A percentile compares a stretch with the other conserved stretches of the same genome.
phyloP scores from a whole-genome alignment of 2,888 invertebrate genomes.

The Minunthozetes semirufus region DNA sequence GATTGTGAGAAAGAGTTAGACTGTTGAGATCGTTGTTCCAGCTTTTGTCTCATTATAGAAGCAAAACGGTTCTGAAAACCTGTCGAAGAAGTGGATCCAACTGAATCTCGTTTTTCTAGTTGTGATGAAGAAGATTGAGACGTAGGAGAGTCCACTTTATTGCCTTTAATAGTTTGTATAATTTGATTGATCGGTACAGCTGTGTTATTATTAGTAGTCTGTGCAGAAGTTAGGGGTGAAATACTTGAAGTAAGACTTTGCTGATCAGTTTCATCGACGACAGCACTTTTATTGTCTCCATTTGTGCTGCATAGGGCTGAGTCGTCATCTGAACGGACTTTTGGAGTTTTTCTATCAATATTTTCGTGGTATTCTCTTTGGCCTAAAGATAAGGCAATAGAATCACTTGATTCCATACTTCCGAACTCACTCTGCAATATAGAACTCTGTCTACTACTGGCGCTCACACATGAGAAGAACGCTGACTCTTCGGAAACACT shows the following conservation, averaged over 20 bases:
- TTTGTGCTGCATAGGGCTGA: conserved; percentile 32
- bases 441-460: conserved; percentile 40
- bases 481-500: conserved; percentile 42
- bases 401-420: conserved; percentile 40
- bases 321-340: conserved; percentile 16
- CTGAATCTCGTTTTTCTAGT: conserved; percentile 32
- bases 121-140: neutral
- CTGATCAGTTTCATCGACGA: conserved; percentile 33
- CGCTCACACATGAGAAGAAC: conserved; percentile 40
- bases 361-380: conserved; percentile 12
- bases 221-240: conserved; percentile 23
- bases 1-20: conserved; percentile 7
- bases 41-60: conserved; percentile 35
- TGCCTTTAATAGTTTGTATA: neutral
- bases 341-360: neutral
- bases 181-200: neutral
- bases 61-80: conserved; percentile 36
- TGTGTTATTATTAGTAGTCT: neutral
- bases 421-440: conserved; percentile 41
- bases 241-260: conserved; percentile 13
- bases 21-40: conserved; percentile 35
- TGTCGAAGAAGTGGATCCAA: conserved; percentile 25
- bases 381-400: conserved; percentile 33
- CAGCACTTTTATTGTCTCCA: conserved; percentile 15
- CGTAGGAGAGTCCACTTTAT: conserved; percentile 1